Evolutionary conservation across 2,113 vertebrate genomes (phyloP), one percentile per base, ranked within the genome.

Genomic region (Perca fluviatilis): DNA sequence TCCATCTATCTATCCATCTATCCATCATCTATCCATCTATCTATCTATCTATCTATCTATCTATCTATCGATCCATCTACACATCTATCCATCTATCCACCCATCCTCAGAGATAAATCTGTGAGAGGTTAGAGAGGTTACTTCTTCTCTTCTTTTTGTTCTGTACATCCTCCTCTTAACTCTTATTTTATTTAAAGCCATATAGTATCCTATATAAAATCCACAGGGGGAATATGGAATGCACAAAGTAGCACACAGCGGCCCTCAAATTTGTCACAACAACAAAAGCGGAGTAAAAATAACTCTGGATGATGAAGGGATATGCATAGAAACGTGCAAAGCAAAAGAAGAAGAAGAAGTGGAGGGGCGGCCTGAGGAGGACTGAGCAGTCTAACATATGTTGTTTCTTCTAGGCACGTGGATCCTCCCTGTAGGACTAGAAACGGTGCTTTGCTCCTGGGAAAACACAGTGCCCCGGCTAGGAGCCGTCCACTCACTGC

Each of bases 1-100:
- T 30, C 30, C 4, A 61, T 84, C 64, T 43, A 70, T 79, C 80
- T 23, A 66, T 86, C 57, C 50, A 61, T 76, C 72, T 64, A 72
- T 72, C 36, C 19, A 30, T 30, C 30, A 30, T 30, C 30, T 30
- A 62, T 86, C 73, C 25, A 67, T 67, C 2, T 30, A 30, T 30
- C 30, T 2, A 30, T 30, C 30, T 3, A 30, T 30, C 30, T 21
- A n/a, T 70, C 61, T 62, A 53, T 83, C 53, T 25, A 47, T 78
- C 60, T 25, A 33, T 82, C 36, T 49, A 47, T 66, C 46, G n/a
- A n/a, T n/a, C n/a, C n/a, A n/a, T n/a, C n/a, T n/a, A n/a, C n/a
- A n/a, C n/a, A n/a, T n/a, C n/a, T 27, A 46, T 27, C 16, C 10
- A 19, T 63, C 56, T 5, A 27, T 63, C 23, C 16, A 50, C 51